phyloP scores from a whole-genome alignment of 92 coral and sea anemone species.

The Heteractis magnifica region DNA sequence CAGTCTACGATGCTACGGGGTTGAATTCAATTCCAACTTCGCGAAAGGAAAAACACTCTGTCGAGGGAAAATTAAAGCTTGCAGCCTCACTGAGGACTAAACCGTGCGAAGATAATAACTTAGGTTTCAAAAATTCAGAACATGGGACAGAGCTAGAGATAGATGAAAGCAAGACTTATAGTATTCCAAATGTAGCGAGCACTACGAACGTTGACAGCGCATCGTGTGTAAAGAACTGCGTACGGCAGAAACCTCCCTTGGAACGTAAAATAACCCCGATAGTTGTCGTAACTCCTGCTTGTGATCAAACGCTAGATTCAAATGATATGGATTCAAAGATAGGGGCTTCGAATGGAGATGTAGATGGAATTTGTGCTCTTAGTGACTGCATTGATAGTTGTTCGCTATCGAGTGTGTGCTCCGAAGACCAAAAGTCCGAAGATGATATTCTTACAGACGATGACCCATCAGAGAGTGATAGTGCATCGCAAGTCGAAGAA shows the following conservation, averaged over 20 bases:
- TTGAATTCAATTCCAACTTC: background rate
- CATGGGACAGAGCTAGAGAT: background rate
- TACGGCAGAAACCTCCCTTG: slow-evolving; percentile 1
- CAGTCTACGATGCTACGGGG: background rate
- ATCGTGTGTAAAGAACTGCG: background rate
- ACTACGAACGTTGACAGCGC: background rate
- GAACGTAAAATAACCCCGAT: slow-evolving; percentile 50
- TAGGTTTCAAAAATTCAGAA: background rate
- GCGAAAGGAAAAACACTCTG: background rate
- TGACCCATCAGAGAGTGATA: slow-evolving; percentile 77
- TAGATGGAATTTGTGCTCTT: slow-evolving; percentile 38
- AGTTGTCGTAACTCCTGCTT: slow-evolving; percentile 75
- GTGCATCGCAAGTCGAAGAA: slow-evolving; percentile 58
- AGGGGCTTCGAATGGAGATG: slow-evolving; percentile 63
- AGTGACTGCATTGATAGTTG: slow-evolving; percentile 69
- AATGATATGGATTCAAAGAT: slow-evolving; percentile 20
- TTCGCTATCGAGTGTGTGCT: slow-evolving; percentile 73
- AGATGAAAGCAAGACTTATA: background rate
- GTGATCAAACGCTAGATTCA: slow-evolving; percentile 23
- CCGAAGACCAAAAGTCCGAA: slow-evolving; percentile 40
- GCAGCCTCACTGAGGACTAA: background rate
- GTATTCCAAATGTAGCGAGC: background rate
- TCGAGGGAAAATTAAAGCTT: background rate
- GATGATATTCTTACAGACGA: slow-evolving; percentile 78
- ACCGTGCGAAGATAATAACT: slow-evolving; percentile 4